Percentiles rank a stretch among this genome's conserved stretches.
Conservation (phyloP, 2,888 invertebrate genomes). For the Cryptus viduatorius region DNA sequence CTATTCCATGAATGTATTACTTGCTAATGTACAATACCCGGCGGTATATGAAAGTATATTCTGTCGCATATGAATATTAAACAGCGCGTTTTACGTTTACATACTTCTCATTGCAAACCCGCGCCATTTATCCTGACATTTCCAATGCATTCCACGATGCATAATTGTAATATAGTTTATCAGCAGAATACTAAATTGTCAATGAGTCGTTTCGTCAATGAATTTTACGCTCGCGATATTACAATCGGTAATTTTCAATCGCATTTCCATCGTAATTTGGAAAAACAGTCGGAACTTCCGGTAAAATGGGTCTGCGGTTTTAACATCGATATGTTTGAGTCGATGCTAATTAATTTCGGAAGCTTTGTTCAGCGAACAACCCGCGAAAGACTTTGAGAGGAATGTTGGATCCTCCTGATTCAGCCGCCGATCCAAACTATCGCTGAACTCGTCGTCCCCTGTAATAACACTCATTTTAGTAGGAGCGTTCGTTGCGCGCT, state of each 20-base stretch:
- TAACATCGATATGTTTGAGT: not conserved
- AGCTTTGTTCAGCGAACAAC: not conserved
- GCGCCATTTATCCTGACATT: not conserved
- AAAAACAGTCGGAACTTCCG: not conserved
- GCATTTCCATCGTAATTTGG: not conserved
- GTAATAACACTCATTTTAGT: not conserved
- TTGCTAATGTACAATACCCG: not conserved
- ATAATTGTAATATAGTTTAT: not conserved
- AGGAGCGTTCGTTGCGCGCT: not conserved
- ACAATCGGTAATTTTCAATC: not conserved
- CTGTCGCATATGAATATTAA: not conserved
- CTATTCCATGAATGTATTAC: not conserved
- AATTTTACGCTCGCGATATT: not conserved
- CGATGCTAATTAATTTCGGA: conserved; percentile 2
- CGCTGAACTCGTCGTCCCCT: not conserved
- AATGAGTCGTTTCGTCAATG: not conserved
- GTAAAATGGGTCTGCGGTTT: not conserved
- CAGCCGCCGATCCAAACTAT: not conserved
- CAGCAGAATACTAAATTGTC: conserved; percentile 1
- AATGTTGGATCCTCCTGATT: not conserved
- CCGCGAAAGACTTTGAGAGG: not conserved
- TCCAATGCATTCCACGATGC: not conserved
- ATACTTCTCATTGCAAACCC: not conserved
- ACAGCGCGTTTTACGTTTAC: not conserved
- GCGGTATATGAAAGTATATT: not conserved